A percentile compares a stretch with the other conserved stretches of the same genome.
Evolutionary conservation across 2,797 vertebrate species (phyloP).

Genomic region (Diglossa cyanea): DNA sequence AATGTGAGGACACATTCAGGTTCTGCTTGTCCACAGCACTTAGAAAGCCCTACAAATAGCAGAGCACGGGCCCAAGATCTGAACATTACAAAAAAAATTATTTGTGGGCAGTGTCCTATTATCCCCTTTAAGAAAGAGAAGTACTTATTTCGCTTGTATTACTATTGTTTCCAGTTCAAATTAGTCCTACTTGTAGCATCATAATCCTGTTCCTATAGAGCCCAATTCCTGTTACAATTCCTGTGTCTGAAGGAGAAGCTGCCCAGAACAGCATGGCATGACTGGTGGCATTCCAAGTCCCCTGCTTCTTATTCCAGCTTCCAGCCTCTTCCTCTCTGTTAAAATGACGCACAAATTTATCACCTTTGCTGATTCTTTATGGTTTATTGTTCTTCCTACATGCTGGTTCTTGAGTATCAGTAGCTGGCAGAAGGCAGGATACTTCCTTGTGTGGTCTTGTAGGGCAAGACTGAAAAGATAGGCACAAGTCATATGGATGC

Average conservation of each 20-base stretch:
- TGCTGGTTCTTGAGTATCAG: not conserved
- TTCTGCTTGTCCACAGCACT: not conserved
- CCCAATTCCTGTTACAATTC: not conserved
- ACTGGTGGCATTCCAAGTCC: not conserved
- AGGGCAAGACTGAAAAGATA: not conserved
- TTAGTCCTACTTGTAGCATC: not conserved
- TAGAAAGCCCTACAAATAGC: not conserved
- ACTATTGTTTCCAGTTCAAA: not conserved
- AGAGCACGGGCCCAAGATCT: not conserved
- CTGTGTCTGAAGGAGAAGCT: not conserved
- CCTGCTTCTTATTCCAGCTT: not conserved
- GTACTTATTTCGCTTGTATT: not conserved
- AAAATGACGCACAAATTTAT: not conserved
- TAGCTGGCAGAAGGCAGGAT: not conserved
- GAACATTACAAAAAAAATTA: not conserved
- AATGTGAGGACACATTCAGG: not conserved
- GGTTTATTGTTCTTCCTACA: not conserved
- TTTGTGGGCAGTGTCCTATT: not conserved
- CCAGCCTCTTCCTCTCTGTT: not conserved
- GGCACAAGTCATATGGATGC: not conserved
- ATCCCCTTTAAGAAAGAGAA: not conserved
- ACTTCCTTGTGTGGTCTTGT: not conserved
- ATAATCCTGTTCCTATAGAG: not conserved
- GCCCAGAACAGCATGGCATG: rapidly evolving
- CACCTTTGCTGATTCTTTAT: not conserved